Evolutionary conservation across 2,888 invertebrate species (phyloP), one percentile per base, ranked within the genome.

Genomic region (Macaria notata): DNA sequence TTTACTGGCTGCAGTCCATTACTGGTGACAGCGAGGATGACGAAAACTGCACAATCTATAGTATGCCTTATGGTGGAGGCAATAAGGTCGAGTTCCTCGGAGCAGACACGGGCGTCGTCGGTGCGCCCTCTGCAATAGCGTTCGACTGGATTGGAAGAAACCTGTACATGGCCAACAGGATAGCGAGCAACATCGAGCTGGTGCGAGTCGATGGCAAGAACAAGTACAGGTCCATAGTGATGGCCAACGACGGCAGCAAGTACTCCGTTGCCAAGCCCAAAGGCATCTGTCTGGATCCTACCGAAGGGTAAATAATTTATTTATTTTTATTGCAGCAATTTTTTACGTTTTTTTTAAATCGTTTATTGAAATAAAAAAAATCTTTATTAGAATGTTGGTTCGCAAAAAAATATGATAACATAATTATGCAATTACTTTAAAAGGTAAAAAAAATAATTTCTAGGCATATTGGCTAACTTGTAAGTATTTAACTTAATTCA

Each of bases 101-200:
- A n/a, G 83, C 92, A 4, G 96, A 96, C 70, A 93, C 94, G 1
- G 97, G 98, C n/a, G 94, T 98, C 48, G 95, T 98, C 6, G 98
- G 98, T 0, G 95, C 98, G 0, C 97, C 98, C 0, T 96, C 96
- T 39, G 94, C 97, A 0, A 94, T 99, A 43, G 98, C 99, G 0
- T 97, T 98, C 75, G 99, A 99, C 81, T 99, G 99, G 99, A 92
- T 99, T 30, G 98, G 99, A 3, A 93, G 98, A 54, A 99, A 99
- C 87, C 83, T 99, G 39, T 99, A 96, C 81, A 95, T 99, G 81
- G 98, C 97, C 31, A 99, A 98, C 76, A 94, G 95, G 41, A 93
- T 95, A 3, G 97, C 98, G 1, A 96, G 97, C 54, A 98, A 98
- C 66, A 96, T 99, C 63, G 98, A 98, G 86, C 94, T 97, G 1